Conservation (phyloP, 2,797 vertebrate species). For the Ctenosaura bakeri region DNA sequence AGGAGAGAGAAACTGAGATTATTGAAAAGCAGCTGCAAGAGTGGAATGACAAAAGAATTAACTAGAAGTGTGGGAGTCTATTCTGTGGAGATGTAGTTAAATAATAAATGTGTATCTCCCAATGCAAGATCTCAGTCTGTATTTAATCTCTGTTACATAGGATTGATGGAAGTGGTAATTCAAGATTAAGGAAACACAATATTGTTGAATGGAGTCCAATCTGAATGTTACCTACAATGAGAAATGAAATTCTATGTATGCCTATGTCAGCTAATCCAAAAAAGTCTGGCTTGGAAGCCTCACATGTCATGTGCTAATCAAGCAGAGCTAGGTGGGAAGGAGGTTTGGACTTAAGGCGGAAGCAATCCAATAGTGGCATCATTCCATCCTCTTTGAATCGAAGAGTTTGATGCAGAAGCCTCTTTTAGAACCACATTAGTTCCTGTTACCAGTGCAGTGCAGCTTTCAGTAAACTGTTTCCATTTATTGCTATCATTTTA, state of each 20-base stretch:
- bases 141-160: neutral
- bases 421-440: neutral
- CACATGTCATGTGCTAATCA: neutral
- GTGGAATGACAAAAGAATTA: no score
- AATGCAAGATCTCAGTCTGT: neutral
- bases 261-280: neutral
- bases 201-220: neutral
- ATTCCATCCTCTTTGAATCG: conserved; percentile 1
- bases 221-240: neutral
- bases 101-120: no score
- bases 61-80: no score
- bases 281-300: neutral
- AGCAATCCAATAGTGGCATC: neutral
- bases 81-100: no score
- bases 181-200: neutral
- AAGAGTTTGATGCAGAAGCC: neutral
- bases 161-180: neutral
- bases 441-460: conserved; percentile 18
- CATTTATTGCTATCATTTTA: conserved; percentile 38
- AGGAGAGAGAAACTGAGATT: no score
- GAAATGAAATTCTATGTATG: neutral
- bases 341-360: neutral
- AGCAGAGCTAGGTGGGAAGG: neutral
- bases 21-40: no score
- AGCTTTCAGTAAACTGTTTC: conserved; percentile 34